Conservation (phyloP, 2,113 vertebrate genomes). For the Arizona elegans region DNA sequence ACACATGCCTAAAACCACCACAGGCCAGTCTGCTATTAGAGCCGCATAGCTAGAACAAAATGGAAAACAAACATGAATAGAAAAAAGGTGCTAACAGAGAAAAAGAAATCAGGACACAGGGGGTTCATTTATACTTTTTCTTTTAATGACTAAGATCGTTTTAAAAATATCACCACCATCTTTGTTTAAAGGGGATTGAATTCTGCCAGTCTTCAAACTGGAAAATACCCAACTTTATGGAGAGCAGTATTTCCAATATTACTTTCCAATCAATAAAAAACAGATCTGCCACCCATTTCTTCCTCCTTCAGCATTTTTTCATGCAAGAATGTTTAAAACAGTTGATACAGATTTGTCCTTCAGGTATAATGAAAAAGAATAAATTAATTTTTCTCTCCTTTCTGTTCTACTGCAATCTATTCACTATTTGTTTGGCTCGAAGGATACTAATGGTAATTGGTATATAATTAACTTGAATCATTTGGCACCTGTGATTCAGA, state of each 20-base stretch:
- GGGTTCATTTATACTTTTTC: neutral
- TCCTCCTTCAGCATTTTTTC: neutral
- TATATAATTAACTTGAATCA: slow-evolving; percentile 24
- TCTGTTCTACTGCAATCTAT: neutral
- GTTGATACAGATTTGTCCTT: neutral
- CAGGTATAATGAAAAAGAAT: slow-evolving; percentile 18
- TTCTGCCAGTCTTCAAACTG: neutral
- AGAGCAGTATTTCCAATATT: neutral
- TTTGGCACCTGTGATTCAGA: neutral
- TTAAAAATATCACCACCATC: neutral
- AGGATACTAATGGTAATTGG: neutral
- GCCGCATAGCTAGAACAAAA: slow-evolving; percentile 81
- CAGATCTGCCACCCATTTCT: neutral
- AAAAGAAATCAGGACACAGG: neutral
- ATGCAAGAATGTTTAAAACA: neutral
- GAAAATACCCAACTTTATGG: neutral
- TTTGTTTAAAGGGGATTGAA: neutral
- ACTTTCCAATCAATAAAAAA: neutral
- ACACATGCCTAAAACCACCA: slow-evolving; percentile 94
- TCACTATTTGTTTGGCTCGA: slow-evolving; percentile 7
- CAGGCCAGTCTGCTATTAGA: slow-evolving; percentile 95
- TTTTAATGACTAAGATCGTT: neutral
- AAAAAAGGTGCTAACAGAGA: neutral
- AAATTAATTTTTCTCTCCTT: neutral
- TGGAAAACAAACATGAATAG: slow-evolving; percentile 13